Base-by-base conservation (phyloP, 2,888 invertebrate genomes). In the Xylota segnis region DNA sequence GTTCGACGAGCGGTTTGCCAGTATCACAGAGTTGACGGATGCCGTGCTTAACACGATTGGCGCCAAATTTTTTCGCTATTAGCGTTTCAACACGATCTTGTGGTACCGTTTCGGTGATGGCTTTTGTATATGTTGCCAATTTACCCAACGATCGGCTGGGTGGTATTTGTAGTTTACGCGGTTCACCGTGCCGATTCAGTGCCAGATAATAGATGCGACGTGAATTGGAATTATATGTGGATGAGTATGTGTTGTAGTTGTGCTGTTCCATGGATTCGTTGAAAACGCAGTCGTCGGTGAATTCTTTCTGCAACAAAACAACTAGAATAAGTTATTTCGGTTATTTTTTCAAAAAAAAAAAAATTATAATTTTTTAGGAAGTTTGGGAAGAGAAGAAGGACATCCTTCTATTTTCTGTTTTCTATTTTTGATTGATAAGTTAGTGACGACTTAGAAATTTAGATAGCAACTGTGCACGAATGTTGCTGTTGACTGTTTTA, bases 201-300 rank as follows among this genome's bases (percentile, higher is more conserved):
- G 96, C 97, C 92, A 97, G 93, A 93, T 96, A 97, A 88, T 95
- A 93, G 65, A 96, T 96, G 89, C 95, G 95, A 91, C 93, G 93
- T 89, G 94, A 94, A 92, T 95, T 94, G 83, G 95, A 95, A 93
- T 95, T 95, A 91, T 95, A 95, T 84, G 94, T 94, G 89, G 95
- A 95, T 90, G 96, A 96, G 93, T 97, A 97, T 78, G 96, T 96
- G 92, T 97, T 97, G 93, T 96, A 97, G 92, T 96, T 95, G 93
- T 96, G 95, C 92, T 95, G 95, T 92, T 96, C 96, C 92, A 97
- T 95, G 91, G 95, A 95, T 93, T 97, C 97, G 93, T 96, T 96
- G 94, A 97, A 97, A 92, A 96, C 94, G 93, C 97, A 97, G 90
- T 96, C 96, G 91, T 96, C 95, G 91, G 95, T 95, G 94, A 96